Evolutionary conservation across 2,888 invertebrate species (phyloP).

Genomic region (Miltochrista miniata): DNA sequence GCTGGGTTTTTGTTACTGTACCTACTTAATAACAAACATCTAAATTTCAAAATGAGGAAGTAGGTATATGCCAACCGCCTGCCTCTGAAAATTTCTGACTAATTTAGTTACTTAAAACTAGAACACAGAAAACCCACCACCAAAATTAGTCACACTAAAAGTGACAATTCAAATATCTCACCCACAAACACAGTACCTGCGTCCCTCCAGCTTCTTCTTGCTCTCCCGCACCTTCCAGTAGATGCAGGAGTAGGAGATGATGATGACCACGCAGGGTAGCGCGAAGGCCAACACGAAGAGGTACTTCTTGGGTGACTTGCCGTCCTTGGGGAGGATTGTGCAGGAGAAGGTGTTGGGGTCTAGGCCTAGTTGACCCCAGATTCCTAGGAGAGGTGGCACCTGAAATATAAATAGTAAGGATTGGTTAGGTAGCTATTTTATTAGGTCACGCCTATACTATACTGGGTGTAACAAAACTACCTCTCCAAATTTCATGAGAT

Average conservation of each 20-base stretch:
- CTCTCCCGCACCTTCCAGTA: conserved; percentile 91
- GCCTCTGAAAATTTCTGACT: too few relatives aligned
- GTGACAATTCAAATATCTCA: conserved; percentile 59
- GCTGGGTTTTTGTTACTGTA: too few relatives aligned
- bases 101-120: background rate
- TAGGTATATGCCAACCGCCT: too few relatives aligned
- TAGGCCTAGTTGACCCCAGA: conserved; percentile 94
- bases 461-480: too few relatives aligned
- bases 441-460: too few relatives aligned
- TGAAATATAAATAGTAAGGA: conserved; percentile 60
- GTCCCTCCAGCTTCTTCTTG: conserved; percentile 88
- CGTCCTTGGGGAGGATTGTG: conserved; percentile 91
- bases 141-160: conserved; percentile 41
- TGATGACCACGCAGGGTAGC: conserved; percentile 92
- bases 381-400: conserved; percentile 90
- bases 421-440: background rate
- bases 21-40: too few relatives aligned
- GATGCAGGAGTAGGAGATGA: conserved; percentile 93
- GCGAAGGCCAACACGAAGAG: conserved; percentile 93
- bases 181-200: conserved; percentile 84
- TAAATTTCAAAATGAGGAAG: too few relatives aligned
- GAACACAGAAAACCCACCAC: conserved; percentile 22
- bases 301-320: conserved; percentile 92
- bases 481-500: too few relatives aligned
- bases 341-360: conserved; percentile 93